Conservation (phyloP, 2,888 invertebrate species). For the Trisateles emortualis region DNA sequence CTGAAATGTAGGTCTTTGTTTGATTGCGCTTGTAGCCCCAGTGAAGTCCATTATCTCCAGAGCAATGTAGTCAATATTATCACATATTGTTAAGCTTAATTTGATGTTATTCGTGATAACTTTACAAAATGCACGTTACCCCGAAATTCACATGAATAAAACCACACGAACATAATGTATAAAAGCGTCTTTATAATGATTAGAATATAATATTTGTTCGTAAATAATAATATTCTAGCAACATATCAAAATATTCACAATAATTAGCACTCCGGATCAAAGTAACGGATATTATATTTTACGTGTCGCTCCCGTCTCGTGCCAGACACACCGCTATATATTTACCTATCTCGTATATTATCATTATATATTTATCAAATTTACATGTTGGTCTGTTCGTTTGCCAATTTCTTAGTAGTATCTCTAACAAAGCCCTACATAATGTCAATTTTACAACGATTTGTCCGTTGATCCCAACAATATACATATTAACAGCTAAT, state of each 20-base stretch:
- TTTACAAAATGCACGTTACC: too few relatives aligned
- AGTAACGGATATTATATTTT: constrained; percentile 51
- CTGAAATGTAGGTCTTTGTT: too few relatives aligned
- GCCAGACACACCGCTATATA: constrained; percentile 9
- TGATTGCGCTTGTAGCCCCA: too few relatives aligned
- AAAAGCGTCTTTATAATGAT: constrained; percentile 6
- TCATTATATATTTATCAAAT: constrained; percentile 5
- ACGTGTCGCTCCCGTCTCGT: constrained; percentile 35
- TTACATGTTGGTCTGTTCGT: background rate
- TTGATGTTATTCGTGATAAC: too few relatives aligned
- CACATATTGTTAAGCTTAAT: too few relatives aligned
- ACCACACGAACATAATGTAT: background rate
- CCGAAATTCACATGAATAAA: background rate
- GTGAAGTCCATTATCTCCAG: too few relatives aligned
- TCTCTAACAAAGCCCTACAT: too few relatives aligned
- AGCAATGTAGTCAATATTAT: too few relatives aligned
- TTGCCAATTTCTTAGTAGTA: background rate
- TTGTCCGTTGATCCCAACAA: too few relatives aligned
- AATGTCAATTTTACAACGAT: too few relatives aligned
- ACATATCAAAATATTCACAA: constrained; percentile 38
- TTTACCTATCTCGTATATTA: constrained; percentile 15
- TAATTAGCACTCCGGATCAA: constrained; percentile 45
- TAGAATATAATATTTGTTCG: constrained; percentile 29
- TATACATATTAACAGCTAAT: too few relatives aligned
- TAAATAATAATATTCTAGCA: constrained; percentile 33